Percentiles rank a stretch among this genome's conserved stretches.
Conservation (phyloP, 2,888 invertebrate genomes). For the Pristionchus exspectatus region DNA sequence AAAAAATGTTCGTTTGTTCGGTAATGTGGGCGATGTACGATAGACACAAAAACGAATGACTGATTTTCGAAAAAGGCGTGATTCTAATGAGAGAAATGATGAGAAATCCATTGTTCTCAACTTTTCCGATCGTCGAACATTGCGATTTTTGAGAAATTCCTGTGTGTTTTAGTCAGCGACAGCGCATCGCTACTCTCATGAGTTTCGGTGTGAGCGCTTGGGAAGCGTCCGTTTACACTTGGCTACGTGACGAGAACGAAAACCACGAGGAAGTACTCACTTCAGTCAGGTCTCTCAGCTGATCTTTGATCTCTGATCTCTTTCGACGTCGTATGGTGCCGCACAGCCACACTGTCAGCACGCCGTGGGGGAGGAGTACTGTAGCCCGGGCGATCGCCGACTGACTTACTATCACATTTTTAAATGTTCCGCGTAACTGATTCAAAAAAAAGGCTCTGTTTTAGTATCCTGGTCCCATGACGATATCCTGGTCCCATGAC, state of each 20-base stretch:
- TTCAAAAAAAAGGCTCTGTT: no score
- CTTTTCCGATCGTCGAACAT: neutral
- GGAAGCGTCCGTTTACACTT: slow-evolving; percentile 75
- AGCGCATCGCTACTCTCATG: slow-evolving; percentile 76
- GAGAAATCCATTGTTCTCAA: no score
- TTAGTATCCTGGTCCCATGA: no score
- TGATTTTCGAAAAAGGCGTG: neutral
- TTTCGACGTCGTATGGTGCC: neutral
- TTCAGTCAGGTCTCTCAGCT: slow-evolving; percentile 63
- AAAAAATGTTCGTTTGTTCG: no score
- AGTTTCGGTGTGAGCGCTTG: slow-evolving; percentile 76
- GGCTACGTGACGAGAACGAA: slow-evolving; percentile 73
- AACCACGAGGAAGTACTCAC: slow-evolving; percentile 69
- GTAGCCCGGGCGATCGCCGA: neutral
- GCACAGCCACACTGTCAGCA: slow-evolving; percentile 9
- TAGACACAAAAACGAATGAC: no score
- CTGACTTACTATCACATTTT: no score
- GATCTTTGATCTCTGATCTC: slow-evolving; percentile 45
- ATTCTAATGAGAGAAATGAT: no score
- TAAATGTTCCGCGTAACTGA: no score
- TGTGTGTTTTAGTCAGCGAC: slow-evolving; percentile 73
- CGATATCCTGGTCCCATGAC: no score
- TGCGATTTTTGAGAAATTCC: neutral
- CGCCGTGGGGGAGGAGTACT: slow-evolving; percentile 27
- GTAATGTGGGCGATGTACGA: no score